phyloP scores from a whole-genome alignment of 2,113 vertebrate genomes.

The Channa argus region DNA sequence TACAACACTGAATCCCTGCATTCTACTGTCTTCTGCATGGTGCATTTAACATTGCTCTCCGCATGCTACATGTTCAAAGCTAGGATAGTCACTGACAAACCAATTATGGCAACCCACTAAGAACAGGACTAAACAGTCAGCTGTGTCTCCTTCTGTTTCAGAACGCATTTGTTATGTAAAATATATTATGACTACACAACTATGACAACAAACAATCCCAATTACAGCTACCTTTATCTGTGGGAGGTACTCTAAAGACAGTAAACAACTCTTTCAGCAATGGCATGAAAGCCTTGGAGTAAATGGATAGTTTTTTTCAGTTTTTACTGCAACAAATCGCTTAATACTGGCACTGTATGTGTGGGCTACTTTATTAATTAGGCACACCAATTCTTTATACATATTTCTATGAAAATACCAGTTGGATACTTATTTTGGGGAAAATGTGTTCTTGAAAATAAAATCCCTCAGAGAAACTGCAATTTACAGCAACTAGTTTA shows the following conservation, averaged over 20 bases:
- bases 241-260: conserved; percentile 34
- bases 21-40: conserved; percentile 2
- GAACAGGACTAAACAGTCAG: conserved; percentile 27
- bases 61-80: conserved; percentile 51
- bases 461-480: background rate
- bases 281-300: conserved; percentile 26
- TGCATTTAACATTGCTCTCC: conserved; percentile 31
- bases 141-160: conserved; percentile 43
- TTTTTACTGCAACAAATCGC: conserved; percentile 13
- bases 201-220: conserved; percentile 58
- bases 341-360: conserved; percentile 26
- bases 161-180: conserved; percentile 60
- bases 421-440: background rate
- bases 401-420: background rate
- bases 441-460: background rate
- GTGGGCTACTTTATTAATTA: conserved; percentile 21
- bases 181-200: conserved; percentile 42
- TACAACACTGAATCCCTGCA: conserved; percentile 37
- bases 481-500: background rate
- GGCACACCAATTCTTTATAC: background rate
- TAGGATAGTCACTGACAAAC: conserved; percentile 46
- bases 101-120: conserved; percentile 56
- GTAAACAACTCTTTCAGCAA: conserved; percentile 42
- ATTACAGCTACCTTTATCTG: conserved; percentile 58
- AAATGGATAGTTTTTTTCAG: conserved; percentile 12